Evolutionary conservation across 2,888 invertebrate species (phyloP), one percentile per base, ranked within the genome.

Genomic region (Euclidia mi): DNA sequence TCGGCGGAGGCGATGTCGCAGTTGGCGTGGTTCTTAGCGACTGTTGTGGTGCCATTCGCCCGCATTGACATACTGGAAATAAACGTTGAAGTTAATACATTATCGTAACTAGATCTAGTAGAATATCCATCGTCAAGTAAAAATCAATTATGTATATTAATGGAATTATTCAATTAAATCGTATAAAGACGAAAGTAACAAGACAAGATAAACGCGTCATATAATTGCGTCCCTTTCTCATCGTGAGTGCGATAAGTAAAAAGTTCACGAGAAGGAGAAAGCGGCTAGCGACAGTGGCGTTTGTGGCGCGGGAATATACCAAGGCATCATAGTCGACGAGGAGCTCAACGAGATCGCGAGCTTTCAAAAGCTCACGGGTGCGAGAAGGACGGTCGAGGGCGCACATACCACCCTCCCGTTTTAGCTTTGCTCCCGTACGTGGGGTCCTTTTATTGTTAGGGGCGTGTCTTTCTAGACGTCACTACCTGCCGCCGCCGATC

Each of bases 281-380:
- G 94, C 94, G 92, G 94, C 93, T 94, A 94, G 94, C 93, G 94
- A 94, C 94, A 94, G 84, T 85, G 90, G 82, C 85, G 90, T 83
- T 85, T 78, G 79, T 76, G 82, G 80, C 94, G 94, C 94, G 94
- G 92, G 92, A 94, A 92, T 86, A 69, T 93, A 94, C 92, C 88
- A 94, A 89, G 92, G 75, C 56, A 58, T 18, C 88, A 90, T 79
- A 80, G 63, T 53, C 12, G 37, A 11, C 17, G 43, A 65, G 77
- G 81, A 88, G 86, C 55, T 81, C 41, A 44, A 55, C 38, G 43
- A 60, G 65, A 60, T 56, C 65, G 70, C 80, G 78, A 92, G 92
- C 91, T 92, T 84, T 79, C 64, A 56, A 87, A 93, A 94, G 92
- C 90, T 89, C 76, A 28, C 66, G 46, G 20, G 91, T 78, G 86